A percentile compares a stretch with the other conserved stretches of the same genome.
phyloP scores from a whole-genome alignment of 1,140 invertebrate species.

The Trichonephila inaurata region DNA sequence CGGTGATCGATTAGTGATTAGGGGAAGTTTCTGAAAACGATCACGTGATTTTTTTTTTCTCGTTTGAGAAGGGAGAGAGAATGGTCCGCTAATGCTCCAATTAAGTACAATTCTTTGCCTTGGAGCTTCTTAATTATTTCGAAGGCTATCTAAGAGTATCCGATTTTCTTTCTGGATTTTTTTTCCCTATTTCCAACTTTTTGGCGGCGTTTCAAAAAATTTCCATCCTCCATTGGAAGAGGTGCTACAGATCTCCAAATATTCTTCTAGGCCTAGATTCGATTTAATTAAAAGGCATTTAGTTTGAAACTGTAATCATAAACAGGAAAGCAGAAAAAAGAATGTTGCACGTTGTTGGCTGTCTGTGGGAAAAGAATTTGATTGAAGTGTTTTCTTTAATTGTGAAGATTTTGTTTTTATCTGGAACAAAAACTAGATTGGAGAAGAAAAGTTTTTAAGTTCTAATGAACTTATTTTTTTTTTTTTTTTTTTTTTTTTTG shows the following conservation, averaged over 20 bases:
- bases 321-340: not conserved
- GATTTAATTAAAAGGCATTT: constrained; percentile 28
- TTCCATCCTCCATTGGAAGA: not conserved
- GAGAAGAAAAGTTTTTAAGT: not conserved
- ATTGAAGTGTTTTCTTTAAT: constrained; percentile 1
- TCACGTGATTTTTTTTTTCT: constrained; percentile 52
- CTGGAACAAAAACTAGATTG: not conserved
- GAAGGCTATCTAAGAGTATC: constrained; percentile 47
- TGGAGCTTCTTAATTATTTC: constrained; percentile 74
- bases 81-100: constrained; percentile 68
- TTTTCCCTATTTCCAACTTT: constrained; percentile 8
- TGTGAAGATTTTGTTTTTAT: not conserved
- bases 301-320: constrained; percentile 16
- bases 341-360: not conserved
- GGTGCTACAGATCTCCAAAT: not conserved
- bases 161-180: constrained; percentile 17
- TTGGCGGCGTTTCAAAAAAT: constrained; percentile 55
- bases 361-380: not conserved
- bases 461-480: not conserved
- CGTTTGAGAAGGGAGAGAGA: constrained; percentile 28
- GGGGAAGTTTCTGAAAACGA: constrained; percentile 65
- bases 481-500: no score
- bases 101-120: constrained; percentile 70
- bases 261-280: not conserved
- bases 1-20: constrained; percentile 72